A percentile compares a stretch with the other conserved stretches of the same genome.
phyloP scores from a whole-genome alignment of 2,797 vertebrate species.

The Octomys mimax region DNA sequence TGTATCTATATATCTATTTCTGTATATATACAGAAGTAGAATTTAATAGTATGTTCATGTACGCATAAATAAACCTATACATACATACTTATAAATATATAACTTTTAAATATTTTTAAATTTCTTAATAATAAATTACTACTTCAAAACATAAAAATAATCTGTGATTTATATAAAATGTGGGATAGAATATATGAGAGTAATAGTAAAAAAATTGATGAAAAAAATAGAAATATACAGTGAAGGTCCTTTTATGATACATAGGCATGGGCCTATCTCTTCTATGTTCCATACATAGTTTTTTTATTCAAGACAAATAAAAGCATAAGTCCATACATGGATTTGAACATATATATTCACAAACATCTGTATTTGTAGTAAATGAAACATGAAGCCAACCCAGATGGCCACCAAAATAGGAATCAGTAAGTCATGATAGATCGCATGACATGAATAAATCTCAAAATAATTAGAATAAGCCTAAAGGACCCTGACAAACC shows the following conservation, averaged over 20 bases:
- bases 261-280: not conserved
- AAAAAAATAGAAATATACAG: not conserved
- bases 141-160: not conserved
- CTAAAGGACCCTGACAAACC: not conserved
- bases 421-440: not conserved
- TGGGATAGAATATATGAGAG: not conserved
- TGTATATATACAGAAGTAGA: not conserved
- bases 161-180: not conserved
- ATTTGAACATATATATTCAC: not conserved
- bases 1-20: not conserved
- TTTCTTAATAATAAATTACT: not conserved
- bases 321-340: not conserved
- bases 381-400: not conserved
- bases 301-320: not conserved
- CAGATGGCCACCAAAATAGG: not conserved
- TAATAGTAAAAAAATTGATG: not conserved
- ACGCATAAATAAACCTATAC: not conserved
- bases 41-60: not conserved
- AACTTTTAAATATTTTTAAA: not conserved
- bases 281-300: not conserved
- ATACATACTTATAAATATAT: not conserved
- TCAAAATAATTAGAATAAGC: not conserved
- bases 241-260: not conserved
- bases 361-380: not conserved
- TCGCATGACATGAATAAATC: not conserved